These are phyloP conservation scores for Atrichornis clamosus DNA, from an alignment of 2,113 vertebrate species.

Conservation along the genomic window DNA sequence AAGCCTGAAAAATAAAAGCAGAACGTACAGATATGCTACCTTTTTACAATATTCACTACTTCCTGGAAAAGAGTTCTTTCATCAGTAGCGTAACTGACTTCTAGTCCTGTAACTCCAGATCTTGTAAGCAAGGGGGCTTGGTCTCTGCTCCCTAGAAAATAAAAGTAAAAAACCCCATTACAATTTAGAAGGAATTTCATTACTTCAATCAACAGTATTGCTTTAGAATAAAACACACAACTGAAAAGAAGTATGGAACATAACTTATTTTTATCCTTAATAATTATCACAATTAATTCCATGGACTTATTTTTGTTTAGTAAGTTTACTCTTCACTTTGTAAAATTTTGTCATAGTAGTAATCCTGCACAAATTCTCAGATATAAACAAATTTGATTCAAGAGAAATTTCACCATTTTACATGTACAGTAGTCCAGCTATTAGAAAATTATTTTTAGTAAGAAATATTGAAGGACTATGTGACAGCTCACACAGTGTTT, in stretches of 20 bases:
- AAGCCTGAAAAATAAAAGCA: constrained; percentile 64
- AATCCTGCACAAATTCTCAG: not conserved
- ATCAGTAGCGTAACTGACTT: constrained; percentile 88
- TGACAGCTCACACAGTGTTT: not conserved
- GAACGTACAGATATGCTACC: constrained; percentile 78
- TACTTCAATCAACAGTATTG: not conserved
- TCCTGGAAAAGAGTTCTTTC: constrained; percentile 93
- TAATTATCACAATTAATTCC: not conserved
- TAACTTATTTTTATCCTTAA: not conserved
- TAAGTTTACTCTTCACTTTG: not conserved
- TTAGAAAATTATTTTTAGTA: not conserved
- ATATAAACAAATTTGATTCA: not conserved
- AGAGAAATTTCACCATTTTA: not conserved
- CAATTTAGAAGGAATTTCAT: constrained; percentile 31
- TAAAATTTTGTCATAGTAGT: not conserved
- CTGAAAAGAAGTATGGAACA: not conserved
- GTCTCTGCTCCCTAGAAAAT: constrained; percentile 77
- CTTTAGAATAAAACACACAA: constrained; percentile 24
- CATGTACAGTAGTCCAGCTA: not conserved
- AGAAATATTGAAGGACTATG: not conserved
- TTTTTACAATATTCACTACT: constrained; percentile 84
- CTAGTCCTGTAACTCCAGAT: constrained; percentile 89
- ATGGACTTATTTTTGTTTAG: not conserved
- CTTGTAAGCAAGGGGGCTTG: constrained; percentile 89
- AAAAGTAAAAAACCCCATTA: constrained; percentile 53